Evolutionary conservation across 2,113 vertebrate genomes (phyloP), one percentile per base, ranked within the genome.

Genomic region (Odobenus rosmarus): DNA sequence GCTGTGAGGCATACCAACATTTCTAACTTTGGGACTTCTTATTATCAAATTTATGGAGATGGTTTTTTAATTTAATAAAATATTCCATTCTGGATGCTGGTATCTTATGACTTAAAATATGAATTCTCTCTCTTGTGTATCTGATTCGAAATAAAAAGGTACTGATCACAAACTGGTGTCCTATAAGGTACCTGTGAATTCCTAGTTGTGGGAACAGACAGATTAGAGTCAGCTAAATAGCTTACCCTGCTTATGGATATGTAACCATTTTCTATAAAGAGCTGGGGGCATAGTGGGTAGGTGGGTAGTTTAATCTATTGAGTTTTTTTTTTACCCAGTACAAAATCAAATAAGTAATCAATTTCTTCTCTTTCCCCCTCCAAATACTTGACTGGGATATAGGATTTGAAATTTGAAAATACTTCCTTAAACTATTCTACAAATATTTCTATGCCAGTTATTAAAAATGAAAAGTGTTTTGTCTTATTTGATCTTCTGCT

Each of bases 181-280:
- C 55, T 90, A 14, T 16, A 24, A 96, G 1, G 18, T 97, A 74
- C 84, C 71, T 53, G 0, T 88, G 87, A 97, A 97, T 81, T 72
- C 55, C 61, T 95, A 89, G 26, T 59, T 89, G 59, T 77, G 64
- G 77, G 82, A 93, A 89, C 8, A 96, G 69, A 61, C 55, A 88
- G 83, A 94, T 76, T 28, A 85, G 90, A 95, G 98, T 98, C 96
- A 98, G 87, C 93, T 92, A 97, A 97, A 76, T 96, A 77, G 89
- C 86, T 97, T 71, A 2, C 6, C 94, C 7, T 95, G 72, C 76
- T 96, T 16, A 1, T 67, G 97, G 51, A 21, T n/a, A 4, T 92
- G 80, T 96, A 95, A 76, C 95, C 3, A 21, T 85, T 69, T 97
- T 18, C 91, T 91, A 4, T 3, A 79, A 95, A 89, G 74, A 79